Conservation (phyloP, 2,113 vertebrate genomes). For the Calypte anna region DNA sequence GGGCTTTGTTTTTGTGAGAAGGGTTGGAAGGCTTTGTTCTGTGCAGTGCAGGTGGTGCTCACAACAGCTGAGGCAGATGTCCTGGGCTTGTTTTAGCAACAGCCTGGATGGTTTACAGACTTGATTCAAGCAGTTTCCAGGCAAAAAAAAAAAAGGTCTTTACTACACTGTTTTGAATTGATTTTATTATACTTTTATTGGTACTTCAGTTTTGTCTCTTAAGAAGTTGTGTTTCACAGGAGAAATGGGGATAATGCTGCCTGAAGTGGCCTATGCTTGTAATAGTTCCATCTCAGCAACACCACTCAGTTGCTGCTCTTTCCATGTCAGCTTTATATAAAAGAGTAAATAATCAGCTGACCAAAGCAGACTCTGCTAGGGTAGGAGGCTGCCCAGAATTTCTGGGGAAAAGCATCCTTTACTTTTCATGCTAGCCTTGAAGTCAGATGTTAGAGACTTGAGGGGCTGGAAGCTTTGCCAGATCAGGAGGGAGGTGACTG, state of each 20-base stretch:
- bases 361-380: background rate
- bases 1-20: rapidly evolving
- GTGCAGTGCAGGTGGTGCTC: background rate
- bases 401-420: background rate
- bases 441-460: background rate
- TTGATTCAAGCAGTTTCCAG: background rate
- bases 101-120: background rate
- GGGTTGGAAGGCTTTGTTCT: background rate
- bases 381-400: background rate
- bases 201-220: background rate
- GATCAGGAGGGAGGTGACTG: background rate
- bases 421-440: background rate
- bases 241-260: background rate
- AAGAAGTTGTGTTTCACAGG: background rate
- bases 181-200: background rate
- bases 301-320: background rate
- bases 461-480: background rate
- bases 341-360: background rate
- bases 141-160: rapidly evolving
- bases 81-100: background rate
- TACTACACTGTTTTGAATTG: background rate
- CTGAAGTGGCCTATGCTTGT: background rate
- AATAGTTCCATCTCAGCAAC: background rate
- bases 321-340: background rate
- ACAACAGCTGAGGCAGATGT: background rate